Evolutionary conservation across 1,140 invertebrate species (phyloP).

Genomic region (Drosophila ohnishii): DNA sequence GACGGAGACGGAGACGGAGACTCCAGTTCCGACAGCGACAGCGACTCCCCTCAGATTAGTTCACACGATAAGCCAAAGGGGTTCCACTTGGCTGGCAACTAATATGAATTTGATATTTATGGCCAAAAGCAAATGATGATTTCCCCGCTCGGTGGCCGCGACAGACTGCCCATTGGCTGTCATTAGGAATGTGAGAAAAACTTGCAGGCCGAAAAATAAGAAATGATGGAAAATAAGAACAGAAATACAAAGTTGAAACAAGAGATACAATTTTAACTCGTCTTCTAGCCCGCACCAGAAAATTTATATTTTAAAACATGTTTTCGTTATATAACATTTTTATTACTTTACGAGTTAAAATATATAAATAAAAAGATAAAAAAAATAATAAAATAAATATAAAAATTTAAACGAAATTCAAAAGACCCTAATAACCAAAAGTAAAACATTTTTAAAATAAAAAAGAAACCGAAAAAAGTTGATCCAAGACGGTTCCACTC

Average conservation of each 20-base stretch:
- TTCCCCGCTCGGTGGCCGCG: conserved; percentile 10
- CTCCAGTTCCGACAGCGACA: conserved; percentile 12
- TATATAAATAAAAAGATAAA: no score
- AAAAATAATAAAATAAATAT: no score
- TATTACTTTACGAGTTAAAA: no score
- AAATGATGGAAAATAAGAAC: background rate
- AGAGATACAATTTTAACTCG: no score
- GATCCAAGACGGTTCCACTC: conserved; percentile 55
- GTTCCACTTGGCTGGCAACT: conserved; percentile 68
- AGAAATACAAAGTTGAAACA: background rate
- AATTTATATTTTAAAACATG: no score
- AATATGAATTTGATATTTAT: conserved; percentile 66
- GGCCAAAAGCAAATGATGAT: conserved; percentile 52
- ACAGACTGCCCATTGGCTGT: conserved; percentile 27
- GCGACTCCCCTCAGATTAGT: conserved; percentile 61
- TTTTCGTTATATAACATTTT: no score
- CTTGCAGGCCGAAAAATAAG: conserved; percentile 11
- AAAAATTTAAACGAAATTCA: no score
- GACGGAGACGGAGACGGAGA: background rate
- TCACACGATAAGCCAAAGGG: conserved; percentile 75
- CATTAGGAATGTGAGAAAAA: conserved; percentile 49
- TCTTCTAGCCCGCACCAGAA: no score
- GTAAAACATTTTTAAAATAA: conserved; percentile 1
- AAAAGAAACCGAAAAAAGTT: conserved; percentile 10
- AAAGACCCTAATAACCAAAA: background rate